Conservation (phyloP, 1,140 invertebrate genomes). For the Physella acuta region DNA sequence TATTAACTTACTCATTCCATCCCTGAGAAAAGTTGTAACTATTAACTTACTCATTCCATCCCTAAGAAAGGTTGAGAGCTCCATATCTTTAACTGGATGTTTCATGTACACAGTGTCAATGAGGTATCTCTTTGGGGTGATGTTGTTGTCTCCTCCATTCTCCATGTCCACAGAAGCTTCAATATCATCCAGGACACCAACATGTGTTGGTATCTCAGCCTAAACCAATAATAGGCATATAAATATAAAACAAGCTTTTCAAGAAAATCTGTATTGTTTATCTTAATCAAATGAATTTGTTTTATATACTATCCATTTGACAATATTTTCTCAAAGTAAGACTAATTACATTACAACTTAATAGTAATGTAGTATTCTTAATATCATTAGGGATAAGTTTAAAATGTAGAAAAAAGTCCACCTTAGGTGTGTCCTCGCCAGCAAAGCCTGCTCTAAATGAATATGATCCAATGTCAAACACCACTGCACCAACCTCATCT, state of each 20-base stretch:
- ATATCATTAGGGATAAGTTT: background rate
- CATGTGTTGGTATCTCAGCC: slow-evolving; percentile 84
- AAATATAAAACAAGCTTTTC: no score
- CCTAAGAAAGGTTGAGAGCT: slow-evolving; percentile 85
- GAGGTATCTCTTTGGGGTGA: slow-evolving; percentile 70
- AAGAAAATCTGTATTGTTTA: no score
- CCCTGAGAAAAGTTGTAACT: no score
- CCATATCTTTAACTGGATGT: slow-evolving; percentile 81
- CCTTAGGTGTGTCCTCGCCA: slow-evolving; percentile 83
- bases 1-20: no score
- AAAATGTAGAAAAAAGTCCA: slow-evolving; percentile 25
- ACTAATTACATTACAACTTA: no score
- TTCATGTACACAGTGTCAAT: slow-evolving; percentile 84
- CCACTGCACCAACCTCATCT: slow-evolving; percentile 97
- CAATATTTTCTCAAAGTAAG: no score
- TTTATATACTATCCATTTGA: no score
- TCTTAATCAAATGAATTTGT: no score
- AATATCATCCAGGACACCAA: slow-evolving; percentile 66
- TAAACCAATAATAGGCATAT: slow-evolving; percentile 31
- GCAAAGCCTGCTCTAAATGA: slow-evolving; percentile 84
- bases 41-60: slow-evolving; percentile 77
- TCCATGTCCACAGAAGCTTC: slow-evolving; percentile 68
- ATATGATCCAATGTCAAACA: slow-evolving; percentile 93
- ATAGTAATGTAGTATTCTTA: no score
- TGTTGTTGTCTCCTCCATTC: slow-evolving; percentile 39